Evolutionary conservation across 2,113 vertebrate species (phyloP).

Genomic region (Hippocampus zosterae): DNA sequence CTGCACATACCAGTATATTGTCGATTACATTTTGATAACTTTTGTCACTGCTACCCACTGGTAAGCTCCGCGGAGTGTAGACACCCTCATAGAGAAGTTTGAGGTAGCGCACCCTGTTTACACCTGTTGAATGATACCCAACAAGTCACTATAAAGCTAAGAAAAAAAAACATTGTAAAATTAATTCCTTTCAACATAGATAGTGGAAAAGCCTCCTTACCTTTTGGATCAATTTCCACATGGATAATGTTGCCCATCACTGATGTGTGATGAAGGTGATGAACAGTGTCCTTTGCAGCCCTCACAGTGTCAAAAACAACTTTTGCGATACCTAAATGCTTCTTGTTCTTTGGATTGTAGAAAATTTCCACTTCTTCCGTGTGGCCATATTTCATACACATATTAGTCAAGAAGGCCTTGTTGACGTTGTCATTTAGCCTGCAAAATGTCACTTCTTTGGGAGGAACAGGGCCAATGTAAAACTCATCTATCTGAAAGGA

Average conservation of each 20-base stretch:
- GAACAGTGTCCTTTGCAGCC: slow-evolving; percentile 84
- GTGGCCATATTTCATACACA: slow-evolving; percentile 90
- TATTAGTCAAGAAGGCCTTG: slow-evolving; percentile 85
- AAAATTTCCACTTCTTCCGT: slow-evolving; percentile 91
- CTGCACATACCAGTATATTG: slow-evolving; percentile 74
- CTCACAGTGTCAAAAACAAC: slow-evolving; percentile 87
- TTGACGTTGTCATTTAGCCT: slow-evolving; percentile 94
- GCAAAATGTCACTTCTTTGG: slow-evolving; percentile 95
- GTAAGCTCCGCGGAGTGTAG: slow-evolving; percentile 89
- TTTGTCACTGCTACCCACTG: slow-evolving; percentile 73
- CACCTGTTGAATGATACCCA: slow-evolving; percentile 71
- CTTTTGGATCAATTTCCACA: slow-evolving; percentile 94
- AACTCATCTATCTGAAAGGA: slow-evolving; percentile 86
- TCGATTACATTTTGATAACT: slow-evolving; percentile 76
- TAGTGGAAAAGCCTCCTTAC: slow-evolving; percentile 49
- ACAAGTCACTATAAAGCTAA: not conserved
- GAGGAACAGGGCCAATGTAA: slow-evolving; percentile 89
- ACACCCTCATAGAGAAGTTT: slow-evolving; percentile 85
- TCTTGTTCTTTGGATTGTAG: slow-evolving; percentile 93
- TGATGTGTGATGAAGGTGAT: slow-evolving; percentile 86
- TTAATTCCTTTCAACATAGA: not conserved
- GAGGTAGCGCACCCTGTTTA: slow-evolving; percentile 86
- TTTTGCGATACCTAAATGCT: slow-evolving; percentile 93
- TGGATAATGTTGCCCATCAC: slow-evolving; percentile 98
- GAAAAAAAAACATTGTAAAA: not conserved